Evolutionary conservation across 2,888 invertebrate species (phyloP).

Genomic region (Furcula furcula): DNA sequence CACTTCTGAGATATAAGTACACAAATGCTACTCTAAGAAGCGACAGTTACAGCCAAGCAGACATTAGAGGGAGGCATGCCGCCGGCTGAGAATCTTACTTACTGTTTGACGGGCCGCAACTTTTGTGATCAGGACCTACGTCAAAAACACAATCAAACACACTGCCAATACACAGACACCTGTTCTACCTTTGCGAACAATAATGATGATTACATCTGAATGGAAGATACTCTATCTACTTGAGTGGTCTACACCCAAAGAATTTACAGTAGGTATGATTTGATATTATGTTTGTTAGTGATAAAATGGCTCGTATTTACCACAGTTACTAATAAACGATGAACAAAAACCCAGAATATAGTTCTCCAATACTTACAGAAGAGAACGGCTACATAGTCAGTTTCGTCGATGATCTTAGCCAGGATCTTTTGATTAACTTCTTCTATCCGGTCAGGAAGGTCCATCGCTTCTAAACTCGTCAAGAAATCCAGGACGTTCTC

Average conservation of each 20-base stretch:
- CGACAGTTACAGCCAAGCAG: constrained; percentile 65
- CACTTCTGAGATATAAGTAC: constrained; percentile 48
- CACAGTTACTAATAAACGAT: constrained; percentile 65
- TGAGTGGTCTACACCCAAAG: constrained; percentile 54
- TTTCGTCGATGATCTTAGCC: constrained; percentile 94
- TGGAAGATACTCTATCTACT: constrained; percentile 50
- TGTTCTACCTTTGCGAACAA: constrained; percentile 47
- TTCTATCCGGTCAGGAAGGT: constrained; percentile 96
- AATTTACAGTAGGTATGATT: constrained; percentile 48
- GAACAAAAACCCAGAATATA: constrained; percentile 44
- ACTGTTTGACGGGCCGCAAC: constrained; percentile 79
- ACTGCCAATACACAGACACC: constrained; percentile 66
- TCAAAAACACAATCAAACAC: constrained; percentile 80
- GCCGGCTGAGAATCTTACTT: constrained; percentile 73
- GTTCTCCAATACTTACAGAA: constrained; percentile 90
- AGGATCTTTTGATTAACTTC: constrained; percentile 96
- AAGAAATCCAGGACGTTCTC: constrained; percentile 96
- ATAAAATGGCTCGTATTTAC: constrained; percentile 62
- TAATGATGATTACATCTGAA: constrained; percentile 47
- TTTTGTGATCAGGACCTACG: constrained; percentile 82
- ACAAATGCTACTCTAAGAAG: constrained; percentile 61
- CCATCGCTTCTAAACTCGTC: constrained; percentile 97
- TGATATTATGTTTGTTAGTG: constrained; percentile 57
- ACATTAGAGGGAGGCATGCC: constrained; percentile 67
- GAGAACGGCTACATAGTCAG: constrained; percentile 94